Evolutionary conservation across 2,888 invertebrate genomes (phyloP), one percentile per base, ranked within the genome.

Genomic region (Troilus luridus): DNA sequence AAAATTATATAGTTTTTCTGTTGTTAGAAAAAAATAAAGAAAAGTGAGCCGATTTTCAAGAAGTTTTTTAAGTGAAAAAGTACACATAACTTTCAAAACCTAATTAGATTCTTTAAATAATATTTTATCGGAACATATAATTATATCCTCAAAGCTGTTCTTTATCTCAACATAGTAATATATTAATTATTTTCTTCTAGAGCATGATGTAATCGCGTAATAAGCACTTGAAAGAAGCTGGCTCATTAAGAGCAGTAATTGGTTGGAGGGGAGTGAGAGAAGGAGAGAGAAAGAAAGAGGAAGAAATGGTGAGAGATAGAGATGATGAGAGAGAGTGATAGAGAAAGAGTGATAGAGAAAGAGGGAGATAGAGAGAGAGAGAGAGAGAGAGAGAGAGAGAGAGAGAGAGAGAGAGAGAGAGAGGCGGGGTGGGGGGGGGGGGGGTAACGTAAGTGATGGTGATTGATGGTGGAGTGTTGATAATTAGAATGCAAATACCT

Each of bases 401-500:
- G 14, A 27, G 72, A 19, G 72, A 41, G 72, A 6, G 72, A 19
- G 72, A 72, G 27, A 72, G 27, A 27, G 72, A 27, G 72, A 5
- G 24, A 0, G 10, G 11, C 2, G 2, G 67, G 7, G 67, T 10
- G 24, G 11, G 67, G 11, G 24, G 10, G 67, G 11, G 67, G 11
- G 67, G 72, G 72, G 41, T 1, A 41, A 24, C 72, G 19, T 77
- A 77, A 77, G 72, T 77, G 72, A 77, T 77, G 72, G 72, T 77
- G 72, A 77, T 77, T 77, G 72, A 77, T 77, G 72, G 72, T 77
- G 21, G 7, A 77, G 72, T 77, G 72, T 56, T 85, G 85, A 85
- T 85, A 85, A 85, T 85, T 85, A 85, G 85, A 85, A 85, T 85
- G 85, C 85, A 85, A 85, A 85, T 85, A 85, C 56, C 56, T 17